Percentiles rank a stretch among this genome's conserved stretches.
Conservation (phyloP, 2,888 invertebrate species). For the Chrysolina americana region DNA sequence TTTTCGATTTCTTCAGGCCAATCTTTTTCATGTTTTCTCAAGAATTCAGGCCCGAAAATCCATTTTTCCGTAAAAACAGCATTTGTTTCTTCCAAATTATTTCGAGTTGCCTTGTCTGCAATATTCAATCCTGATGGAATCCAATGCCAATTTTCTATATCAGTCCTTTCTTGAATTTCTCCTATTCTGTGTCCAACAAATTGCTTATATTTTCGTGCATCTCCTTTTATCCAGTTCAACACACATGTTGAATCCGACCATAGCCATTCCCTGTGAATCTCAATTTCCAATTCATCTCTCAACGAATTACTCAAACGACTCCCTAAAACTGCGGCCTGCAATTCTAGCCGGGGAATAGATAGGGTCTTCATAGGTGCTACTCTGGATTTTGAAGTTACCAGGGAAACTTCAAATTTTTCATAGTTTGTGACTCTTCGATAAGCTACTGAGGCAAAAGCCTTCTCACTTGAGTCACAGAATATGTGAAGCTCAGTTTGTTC, state of each 20-base stretch:
- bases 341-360: no score
- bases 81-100: background rate
- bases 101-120: slow-evolving; percentile 50
- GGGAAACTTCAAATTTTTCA: background rate
- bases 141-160: slow-evolving; percentile 41
- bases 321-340: no score
- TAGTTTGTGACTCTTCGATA: background rate
- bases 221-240: slow-evolving; percentile 7
- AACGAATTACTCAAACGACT: background rate
- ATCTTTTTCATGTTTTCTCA: background rate
- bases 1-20: slow-evolving; percentile 12
- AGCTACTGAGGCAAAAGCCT: background rate
- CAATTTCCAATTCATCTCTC: background rate
- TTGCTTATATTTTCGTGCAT: slow-evolving; percentile 17
- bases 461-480: slow-evolving; percentile 21
- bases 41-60: slow-evolving; percentile 7
- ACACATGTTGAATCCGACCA: background rate
- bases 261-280: background rate
- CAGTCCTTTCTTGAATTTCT: slow-evolving; percentile 51
- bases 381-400: background rate
- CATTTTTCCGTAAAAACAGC: slow-evolving; percentile 6
- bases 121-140: slow-evolving; percentile 49
- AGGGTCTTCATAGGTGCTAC: background rate
- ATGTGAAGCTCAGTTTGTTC: background rate
- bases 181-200: slow-evolving; percentile 47